A percentile compares a stretch with the other conserved stretches of the same genome.
These are phyloP conservation scores for Antedon mediterranea DNA, from an alignment of 53 echinoderm and acorn worm species.

Conservation along the genomic window DNA sequence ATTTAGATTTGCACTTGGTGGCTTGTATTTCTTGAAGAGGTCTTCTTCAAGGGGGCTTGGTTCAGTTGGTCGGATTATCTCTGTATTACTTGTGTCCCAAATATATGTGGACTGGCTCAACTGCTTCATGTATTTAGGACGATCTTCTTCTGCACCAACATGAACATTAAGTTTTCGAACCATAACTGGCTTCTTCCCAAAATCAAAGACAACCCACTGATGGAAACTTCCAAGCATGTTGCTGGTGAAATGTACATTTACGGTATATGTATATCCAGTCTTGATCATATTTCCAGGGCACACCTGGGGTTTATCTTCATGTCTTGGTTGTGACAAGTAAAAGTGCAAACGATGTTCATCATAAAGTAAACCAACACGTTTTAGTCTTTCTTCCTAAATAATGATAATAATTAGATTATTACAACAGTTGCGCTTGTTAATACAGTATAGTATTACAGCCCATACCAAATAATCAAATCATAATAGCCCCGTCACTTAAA, in stretches of 20 bases:
- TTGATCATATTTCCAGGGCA: conserved; percentile 46
- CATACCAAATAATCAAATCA: no score
- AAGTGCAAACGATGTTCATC: conserved; percentile 73
- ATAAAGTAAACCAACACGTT: conserved; percentile 76
- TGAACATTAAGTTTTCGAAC: conserved; percentile 38
- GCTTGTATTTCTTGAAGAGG: conserved; percentile 33
- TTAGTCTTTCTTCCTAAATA: conserved; percentile 40
- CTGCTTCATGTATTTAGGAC: conserved; percentile 2
- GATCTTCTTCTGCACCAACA: conserved; percentile 20
- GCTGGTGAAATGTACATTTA: conserved; percentile 48
- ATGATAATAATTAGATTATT: neutral
- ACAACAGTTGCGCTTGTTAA: no score
- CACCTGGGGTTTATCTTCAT: conserved; percentile 48
- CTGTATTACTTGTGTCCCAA: conserved; percentile 61
- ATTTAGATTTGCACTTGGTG: conserved; percentile 28
- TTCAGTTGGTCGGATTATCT: neutral
- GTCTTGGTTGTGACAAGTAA: conserved; percentile 38
- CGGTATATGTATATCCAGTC: conserved; percentile 24
- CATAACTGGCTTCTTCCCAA: conserved; percentile 44
- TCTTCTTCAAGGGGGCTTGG: conserved; percentile 9
- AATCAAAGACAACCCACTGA: conserved; percentile 95
- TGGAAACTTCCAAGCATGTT: conserved; percentile 54
- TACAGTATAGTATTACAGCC: no score
- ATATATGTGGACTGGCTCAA: conserved; percentile 28
- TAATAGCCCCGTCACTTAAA: no score